Percentiles rank a stretch among this genome's conserved stretches.
Evolutionary conservation across 2,113 vertebrate species (phyloP).

Genomic region (Limanda limanda): DNA sequence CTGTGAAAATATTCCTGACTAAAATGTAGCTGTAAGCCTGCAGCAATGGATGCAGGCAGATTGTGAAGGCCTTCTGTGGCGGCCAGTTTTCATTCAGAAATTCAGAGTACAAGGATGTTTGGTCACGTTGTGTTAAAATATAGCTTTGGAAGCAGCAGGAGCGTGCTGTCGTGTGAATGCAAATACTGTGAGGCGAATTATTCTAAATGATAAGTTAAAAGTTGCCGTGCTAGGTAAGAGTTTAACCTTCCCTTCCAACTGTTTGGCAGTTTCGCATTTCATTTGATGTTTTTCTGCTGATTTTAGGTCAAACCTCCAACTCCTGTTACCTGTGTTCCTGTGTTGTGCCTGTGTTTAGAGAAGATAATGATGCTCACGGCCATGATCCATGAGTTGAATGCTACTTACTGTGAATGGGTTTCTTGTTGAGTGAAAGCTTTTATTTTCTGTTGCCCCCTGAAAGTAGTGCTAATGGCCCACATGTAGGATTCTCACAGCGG

Average conservation of each 20-base stretch:
- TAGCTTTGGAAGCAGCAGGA: slow-evolving; percentile 39
- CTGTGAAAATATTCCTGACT: slow-evolving; percentile 9
- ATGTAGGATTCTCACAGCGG: slow-evolving; percentile 14
- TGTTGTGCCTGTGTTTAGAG: slow-evolving; percentile 56
- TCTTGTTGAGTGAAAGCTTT: slow-evolving; percentile 16
- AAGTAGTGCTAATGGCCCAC: slow-evolving; percentile 5
- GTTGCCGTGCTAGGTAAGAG: not conserved
- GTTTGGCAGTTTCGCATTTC: slow-evolving; percentile 12
- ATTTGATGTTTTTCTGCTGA: not conserved
- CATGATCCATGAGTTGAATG: slow-evolving; percentile 54
- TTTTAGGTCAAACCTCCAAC: slow-evolving; percentile 23
- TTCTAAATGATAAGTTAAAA: slow-evolving; percentile 8
- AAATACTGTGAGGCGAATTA: slow-evolving; percentile 62
- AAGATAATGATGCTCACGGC: slow-evolving; percentile 42
- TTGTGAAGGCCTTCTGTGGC: not conserved
- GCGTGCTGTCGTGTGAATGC: slow-evolving; percentile 28
- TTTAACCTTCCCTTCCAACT: slow-evolving; percentile 9
- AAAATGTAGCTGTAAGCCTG: not conserved
- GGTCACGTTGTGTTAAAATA: slow-evolving; percentile 5
- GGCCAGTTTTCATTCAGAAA: not conserved
- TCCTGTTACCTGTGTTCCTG: slow-evolving; percentile 43
- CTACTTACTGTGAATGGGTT: slow-evolving; percentile 65
- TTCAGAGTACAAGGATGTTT: not conserved
- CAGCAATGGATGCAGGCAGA: not conserved
- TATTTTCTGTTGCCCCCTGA: slow-evolving; percentile 3